phyloP scores from a whole-genome alignment of 2,113 vertebrate genomes.

The Alligator mississippiensis region DNA sequence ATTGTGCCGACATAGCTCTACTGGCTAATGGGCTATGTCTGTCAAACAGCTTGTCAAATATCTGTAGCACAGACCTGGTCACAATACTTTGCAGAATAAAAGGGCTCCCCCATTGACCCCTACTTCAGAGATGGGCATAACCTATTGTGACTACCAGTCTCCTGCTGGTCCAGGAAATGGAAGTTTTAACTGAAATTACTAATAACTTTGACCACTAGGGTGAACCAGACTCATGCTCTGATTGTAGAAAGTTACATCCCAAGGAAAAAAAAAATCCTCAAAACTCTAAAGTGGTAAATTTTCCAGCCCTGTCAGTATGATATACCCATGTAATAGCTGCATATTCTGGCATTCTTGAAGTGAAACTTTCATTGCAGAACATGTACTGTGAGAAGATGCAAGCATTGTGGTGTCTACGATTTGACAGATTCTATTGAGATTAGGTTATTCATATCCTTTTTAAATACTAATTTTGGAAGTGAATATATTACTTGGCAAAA shows the following conservation, averaged over 20 bases:
- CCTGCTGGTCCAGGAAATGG: not conserved
- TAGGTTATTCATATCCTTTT: not conserved
- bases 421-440: not conserved
- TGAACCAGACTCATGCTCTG: not conserved
- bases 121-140: not conserved
- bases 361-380: not conserved
- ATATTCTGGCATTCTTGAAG: not conserved
- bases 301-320: not conserved
- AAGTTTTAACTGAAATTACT: not conserved
- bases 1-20: too few species aligned
- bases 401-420: not conserved
- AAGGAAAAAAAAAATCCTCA: not conserved
- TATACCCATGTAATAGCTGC: not conserved
- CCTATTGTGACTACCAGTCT: not conserved
- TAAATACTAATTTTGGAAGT: not conserved
- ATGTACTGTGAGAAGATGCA: not conserved
- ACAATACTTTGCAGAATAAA: not conserved
- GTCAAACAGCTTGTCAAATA: too few species aligned
- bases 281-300: not conserved
- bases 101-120: not conserved
- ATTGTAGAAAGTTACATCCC: not conserved
- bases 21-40: too few species aligned
- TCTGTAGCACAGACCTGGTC: too few species aligned
- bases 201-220: not conserved
- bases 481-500: not conserved